phyloP scores from a whole-genome alignment of 2,113 vertebrate genomes.

The Bagarius yarrelli region DNA sequence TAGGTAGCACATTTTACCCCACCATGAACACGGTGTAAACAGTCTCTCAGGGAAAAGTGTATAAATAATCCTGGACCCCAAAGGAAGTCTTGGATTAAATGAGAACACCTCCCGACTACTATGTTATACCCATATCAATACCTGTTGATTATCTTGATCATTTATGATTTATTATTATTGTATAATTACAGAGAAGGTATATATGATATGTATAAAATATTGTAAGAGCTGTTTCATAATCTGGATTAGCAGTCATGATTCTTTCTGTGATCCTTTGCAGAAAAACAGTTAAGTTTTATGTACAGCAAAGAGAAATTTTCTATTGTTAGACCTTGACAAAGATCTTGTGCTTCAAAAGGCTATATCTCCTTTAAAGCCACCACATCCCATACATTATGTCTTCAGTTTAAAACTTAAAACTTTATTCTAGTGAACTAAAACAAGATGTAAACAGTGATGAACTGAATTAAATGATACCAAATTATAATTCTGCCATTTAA shows the following conservation, averaged over 20 bases:
- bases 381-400: not conserved
- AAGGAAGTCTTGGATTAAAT: slow-evolving; percentile 13
- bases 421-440: not conserved
- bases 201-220: not conserved
- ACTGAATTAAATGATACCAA: too few species aligned
- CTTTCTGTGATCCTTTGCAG: slow-evolving; percentile 13
- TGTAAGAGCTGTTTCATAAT: not conserved
- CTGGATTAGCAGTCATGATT: not conserved
- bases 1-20: slow-evolving; percentile 34
- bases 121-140: slow-evolving; percentile 8
- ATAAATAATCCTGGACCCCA: not conserved
- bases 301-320: slow-evolving; percentile 38
- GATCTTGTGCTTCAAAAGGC: slow-evolving; percentile 24
- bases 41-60: slow-evolving; percentile 45
- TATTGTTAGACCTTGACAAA: slow-evolving; percentile 36
- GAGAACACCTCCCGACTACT: slow-evolving; percentile 13
- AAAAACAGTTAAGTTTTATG: slow-evolving; percentile 5
- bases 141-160: not conserved
- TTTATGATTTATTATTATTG: not conserved
- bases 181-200: not conserved
- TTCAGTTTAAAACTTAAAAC: not conserved
- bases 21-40: slow-evolving; percentile 44
- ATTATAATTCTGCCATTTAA: too few species aligned
- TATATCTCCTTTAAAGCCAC: slow-evolving; percentile 30
- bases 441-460: not conserved